Conservation (phyloP, 1,140 invertebrate species). For the Drosophila malerkotliana region DNA sequence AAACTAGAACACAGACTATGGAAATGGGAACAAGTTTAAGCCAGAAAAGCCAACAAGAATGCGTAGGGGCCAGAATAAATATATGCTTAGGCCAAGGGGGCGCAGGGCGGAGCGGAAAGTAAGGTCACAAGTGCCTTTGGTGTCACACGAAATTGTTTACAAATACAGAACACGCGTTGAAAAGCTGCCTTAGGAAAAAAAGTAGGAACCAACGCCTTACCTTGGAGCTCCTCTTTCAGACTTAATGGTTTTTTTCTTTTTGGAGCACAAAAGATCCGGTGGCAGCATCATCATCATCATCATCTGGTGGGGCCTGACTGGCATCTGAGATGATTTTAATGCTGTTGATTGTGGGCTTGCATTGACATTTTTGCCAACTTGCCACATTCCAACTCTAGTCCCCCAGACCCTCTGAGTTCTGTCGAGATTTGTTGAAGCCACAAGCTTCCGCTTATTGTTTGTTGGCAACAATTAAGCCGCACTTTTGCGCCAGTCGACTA, state of each 20-base stretch:
- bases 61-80: constrained; percentile 15
- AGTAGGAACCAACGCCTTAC: constrained; percentile 43
- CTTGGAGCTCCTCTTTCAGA: constrained; percentile 43
- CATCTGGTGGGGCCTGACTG: constrained; percentile 47
- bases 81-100: constrained; percentile 27
- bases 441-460: constrained; percentile 77
- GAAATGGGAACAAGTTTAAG: constrained; percentile 47
- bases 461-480: constrained; percentile 70
- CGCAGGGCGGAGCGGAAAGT: constrained; percentile 2
- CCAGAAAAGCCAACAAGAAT: constrained; percentile 29
- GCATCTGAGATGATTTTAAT: constrained; percentile 56
- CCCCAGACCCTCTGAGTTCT: neutral
- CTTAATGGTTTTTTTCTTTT: constrained; percentile 58
- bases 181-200: constrained; percentile 45
- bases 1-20: constrained; percentile 66
- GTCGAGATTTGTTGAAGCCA: constrained; percentile 45
- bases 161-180: constrained; percentile 75
- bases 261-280: constrained; percentile 27
- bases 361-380: constrained; percentile 52
- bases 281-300: constrained; percentile 27
- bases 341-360: constrained; percentile 44
- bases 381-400: constrained; percentile 3
- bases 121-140: constrained; percentile 52
- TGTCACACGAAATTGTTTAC: constrained; percentile 71
- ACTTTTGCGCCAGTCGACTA: constrained; percentile 58